Conservation (phyloP, 1,140 invertebrate species). For the Brachionus paranguensis region DNA sequence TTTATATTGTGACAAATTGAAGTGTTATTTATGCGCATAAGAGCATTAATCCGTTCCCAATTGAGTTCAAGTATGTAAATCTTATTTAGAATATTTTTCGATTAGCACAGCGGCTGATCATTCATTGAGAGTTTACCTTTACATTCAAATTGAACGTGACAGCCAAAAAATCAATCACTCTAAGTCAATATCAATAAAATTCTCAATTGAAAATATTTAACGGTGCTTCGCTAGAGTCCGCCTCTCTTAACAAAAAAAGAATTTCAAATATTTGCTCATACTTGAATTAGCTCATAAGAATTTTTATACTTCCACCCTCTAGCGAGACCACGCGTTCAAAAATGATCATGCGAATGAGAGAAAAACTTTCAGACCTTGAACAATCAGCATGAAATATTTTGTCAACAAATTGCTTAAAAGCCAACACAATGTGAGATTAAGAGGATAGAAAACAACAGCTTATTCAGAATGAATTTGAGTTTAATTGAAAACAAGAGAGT, state of each 20-base stretch:
- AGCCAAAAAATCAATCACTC: neutral
- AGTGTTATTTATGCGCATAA: neutral
- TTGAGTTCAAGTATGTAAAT: neutral
- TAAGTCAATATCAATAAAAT: neutral
- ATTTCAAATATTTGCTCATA: neutral
- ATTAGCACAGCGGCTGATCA: neutral
- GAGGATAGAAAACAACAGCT: neutral
- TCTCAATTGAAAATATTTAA: neutral
- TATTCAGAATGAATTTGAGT: neutral
- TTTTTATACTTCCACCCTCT: neutral
- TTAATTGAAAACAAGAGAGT: neutral
- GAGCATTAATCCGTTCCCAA: neutral
- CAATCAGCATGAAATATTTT: neutral
- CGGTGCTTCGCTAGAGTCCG: neutral
- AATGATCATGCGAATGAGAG: neutral
- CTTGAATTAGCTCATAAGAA: neutral
- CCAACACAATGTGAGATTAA: neutral
- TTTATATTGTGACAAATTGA: neutral
- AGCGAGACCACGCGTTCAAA: neutral
- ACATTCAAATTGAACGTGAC: neutral
- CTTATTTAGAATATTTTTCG: neutral
- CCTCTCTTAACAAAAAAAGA: neutral
- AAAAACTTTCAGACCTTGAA: neutral
- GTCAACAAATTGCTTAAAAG: neutral
- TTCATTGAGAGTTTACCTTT: neutral